These are phyloP conservation scores for Spatulosminthurus flaviceps DNA, from an alignment of 2,888 invertebrate species.

Conservation along the genomic window DNA sequence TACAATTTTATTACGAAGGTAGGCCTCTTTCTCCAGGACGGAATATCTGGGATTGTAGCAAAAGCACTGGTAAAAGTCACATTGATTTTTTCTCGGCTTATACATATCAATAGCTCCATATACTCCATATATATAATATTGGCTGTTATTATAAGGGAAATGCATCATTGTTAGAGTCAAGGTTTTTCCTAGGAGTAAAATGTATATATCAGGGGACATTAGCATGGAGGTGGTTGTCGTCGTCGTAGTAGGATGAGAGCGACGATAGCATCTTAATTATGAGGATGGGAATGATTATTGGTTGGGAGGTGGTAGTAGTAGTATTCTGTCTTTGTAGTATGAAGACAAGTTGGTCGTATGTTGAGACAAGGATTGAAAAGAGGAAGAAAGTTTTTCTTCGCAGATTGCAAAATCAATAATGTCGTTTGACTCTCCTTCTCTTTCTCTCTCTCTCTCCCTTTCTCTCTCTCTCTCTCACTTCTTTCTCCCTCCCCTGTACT, in stretches of 20 bases:
- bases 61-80: too few relatives aligned
- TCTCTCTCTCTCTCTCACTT: constrained; percentile 6
- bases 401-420: constrained; percentile 48
- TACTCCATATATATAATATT: neutral
- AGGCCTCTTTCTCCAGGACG: too few relatives aligned
- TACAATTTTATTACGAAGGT: too few relatives aligned
- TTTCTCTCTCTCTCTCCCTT: too few relatives aligned
- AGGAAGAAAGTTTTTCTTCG: constrained; percentile 34
- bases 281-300: constrained; percentile 28
- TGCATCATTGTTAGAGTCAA: neutral
- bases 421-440: constrained; percentile 19
- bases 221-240: constrained; percentile 6
- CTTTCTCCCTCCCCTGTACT: constrained; percentile 5
- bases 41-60: too few relatives aligned
- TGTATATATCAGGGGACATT: neutral
- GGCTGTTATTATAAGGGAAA: neutral
- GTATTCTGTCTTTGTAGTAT: neutral
- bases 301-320: neutral
- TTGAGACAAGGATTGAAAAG: constrained; percentile 16
- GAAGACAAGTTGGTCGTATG: neutral
- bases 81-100: too few relatives aligned
- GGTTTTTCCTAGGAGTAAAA: neutral
- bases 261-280: constrained; percentile 37
- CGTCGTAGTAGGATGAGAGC: too few relatives aligned
- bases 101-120: neutral